phyloP scores from a whole-genome alignment of 1,140 invertebrate genomes.

The Eriosoma lanigerum region DNA sequence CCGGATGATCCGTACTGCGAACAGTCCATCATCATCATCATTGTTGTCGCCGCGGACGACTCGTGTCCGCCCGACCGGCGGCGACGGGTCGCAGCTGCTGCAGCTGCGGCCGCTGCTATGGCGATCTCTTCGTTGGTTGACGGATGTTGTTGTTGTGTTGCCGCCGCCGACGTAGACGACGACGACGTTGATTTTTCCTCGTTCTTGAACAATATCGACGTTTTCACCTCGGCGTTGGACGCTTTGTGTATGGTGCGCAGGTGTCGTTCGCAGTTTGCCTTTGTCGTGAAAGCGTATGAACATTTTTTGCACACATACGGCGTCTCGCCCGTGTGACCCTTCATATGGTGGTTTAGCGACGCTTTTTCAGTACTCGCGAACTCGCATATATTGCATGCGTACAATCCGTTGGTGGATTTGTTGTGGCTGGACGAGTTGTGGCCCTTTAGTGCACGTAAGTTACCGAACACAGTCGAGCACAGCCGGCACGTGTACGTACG shows the following conservation, averaged over 20 bases:
- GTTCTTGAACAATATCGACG: slow-evolving; percentile 58
- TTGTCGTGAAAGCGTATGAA: slow-evolving; percentile 94
- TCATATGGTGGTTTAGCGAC: slow-evolving; percentile 83
- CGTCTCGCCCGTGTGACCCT: slow-evolving; percentile 90
- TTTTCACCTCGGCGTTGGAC: slow-evolving; percentile 81
- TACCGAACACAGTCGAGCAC: slow-evolving; percentile 81
- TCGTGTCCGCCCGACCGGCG: neutral
- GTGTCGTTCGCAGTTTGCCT: slow-evolving; percentile 87
- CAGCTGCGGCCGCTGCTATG: too few species aligned
- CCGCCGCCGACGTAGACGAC: neutral
- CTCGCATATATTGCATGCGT: slow-evolving; percentile 90
- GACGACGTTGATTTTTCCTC: neutral
- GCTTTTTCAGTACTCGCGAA: slow-evolving; percentile 88
- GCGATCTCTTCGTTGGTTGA: neutral
- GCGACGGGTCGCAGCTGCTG: neutral
- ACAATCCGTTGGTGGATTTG: slow-evolving; percentile 66
- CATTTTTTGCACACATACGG: slow-evolving; percentile 93
- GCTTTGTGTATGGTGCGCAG: slow-evolving; percentile 86
- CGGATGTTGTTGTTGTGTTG: neutral
- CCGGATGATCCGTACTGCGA: slow-evolving; percentile 48
- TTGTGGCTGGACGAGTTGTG: slow-evolving; percentile 78
- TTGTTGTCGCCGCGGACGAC: neutral
- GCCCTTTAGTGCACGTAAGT: slow-evolving; percentile 84
- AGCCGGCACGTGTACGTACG: slow-evolving; percentile 86
- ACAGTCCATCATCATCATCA: neutral